Conservation (phyloP, 1,140 invertebrate species). For the Brachionus sp. region DNA sequence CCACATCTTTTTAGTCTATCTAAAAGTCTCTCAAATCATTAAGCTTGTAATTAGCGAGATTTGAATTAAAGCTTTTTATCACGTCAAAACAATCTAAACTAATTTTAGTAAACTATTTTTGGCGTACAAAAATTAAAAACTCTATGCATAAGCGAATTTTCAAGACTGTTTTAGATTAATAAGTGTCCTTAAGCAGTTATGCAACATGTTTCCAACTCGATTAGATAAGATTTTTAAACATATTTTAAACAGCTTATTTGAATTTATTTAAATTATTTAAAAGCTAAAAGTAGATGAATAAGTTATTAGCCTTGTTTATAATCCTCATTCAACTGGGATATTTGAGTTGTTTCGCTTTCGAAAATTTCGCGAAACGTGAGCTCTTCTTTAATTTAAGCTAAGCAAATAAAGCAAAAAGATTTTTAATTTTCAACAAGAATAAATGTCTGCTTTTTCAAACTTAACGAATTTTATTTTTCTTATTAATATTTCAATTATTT, state of each 20-base stretch:
- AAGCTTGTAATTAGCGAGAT: neutral
- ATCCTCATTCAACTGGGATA: neutral
- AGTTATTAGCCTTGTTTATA: neutral
- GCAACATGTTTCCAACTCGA: neutral
- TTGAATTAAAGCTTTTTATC: neutral
- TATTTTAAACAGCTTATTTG: neutral
- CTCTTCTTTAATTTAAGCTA: neutral
- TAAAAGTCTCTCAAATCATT: neutral
- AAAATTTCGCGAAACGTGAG: neutral
- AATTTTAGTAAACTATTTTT: neutral
- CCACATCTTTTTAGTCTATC: neutral
- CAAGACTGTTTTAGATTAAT: neutral
- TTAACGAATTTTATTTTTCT: neutral
- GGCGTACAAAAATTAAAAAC: neutral
- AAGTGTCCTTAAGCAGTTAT: neutral
- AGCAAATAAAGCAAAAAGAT: neutral
- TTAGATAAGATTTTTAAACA: neutral
- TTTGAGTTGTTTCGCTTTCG: neutral
- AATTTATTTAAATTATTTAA: neutral
- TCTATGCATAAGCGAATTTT: neutral
- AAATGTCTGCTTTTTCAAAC: neutral
- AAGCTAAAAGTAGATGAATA: neutral
- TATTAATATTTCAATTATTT: too few relatives aligned
- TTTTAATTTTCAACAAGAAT: neutral
- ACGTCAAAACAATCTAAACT: neutral